These are phyloP conservation scores for Rhombomys opimus DNA, from an alignment of 2,113 vertebrate species.

Conservation along the genomic window DNA sequence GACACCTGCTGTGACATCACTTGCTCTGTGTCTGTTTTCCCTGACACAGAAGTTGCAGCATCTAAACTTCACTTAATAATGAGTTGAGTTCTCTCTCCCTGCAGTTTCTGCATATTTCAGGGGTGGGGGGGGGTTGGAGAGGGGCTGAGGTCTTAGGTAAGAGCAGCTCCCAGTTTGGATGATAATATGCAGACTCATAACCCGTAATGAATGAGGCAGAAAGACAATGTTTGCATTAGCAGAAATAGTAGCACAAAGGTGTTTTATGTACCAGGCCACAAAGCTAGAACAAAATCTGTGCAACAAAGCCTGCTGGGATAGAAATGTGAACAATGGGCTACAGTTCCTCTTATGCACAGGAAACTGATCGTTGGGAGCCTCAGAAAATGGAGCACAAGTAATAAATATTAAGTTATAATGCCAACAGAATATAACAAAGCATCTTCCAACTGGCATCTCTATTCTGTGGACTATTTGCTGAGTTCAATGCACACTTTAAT, in stretches of 20 bases:
- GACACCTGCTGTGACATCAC: conserved; percentile 27
- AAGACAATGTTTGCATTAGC: not conserved
- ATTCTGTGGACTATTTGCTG: conserved; percentile 17
- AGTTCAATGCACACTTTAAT: conserved; percentile 39
- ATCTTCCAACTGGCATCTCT: conserved; percentile 28
- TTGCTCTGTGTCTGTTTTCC: conserved; percentile 41
- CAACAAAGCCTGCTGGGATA: conserved; percentile 6
- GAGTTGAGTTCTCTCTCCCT: not conserved
- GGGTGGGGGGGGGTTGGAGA: not conserved
- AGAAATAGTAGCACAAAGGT: conserved; percentile 40
- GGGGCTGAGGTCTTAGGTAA: not conserved
- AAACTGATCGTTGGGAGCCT: conserved; percentile 19
- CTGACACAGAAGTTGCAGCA: conserved; percentile 5
- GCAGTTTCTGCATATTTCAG: not conserved
- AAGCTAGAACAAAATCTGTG: not conserved
- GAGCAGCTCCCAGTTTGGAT: conserved; percentile 42
- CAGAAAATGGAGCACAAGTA: conserved; percentile 37
- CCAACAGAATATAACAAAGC: conserved; percentile 43
- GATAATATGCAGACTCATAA: conserved; percentile 33
- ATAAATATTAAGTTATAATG: conserved; percentile 65
- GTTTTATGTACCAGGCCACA: conserved; percentile 45
- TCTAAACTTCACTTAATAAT: conserved; percentile 41
- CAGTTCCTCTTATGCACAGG: not conserved
- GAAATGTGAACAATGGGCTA: not conserved
- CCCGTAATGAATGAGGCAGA: not conserved